phyloP scores from a whole-genome alignment of 2,113 vertebrate species.

The Pachypanchax playfairii region DNA sequence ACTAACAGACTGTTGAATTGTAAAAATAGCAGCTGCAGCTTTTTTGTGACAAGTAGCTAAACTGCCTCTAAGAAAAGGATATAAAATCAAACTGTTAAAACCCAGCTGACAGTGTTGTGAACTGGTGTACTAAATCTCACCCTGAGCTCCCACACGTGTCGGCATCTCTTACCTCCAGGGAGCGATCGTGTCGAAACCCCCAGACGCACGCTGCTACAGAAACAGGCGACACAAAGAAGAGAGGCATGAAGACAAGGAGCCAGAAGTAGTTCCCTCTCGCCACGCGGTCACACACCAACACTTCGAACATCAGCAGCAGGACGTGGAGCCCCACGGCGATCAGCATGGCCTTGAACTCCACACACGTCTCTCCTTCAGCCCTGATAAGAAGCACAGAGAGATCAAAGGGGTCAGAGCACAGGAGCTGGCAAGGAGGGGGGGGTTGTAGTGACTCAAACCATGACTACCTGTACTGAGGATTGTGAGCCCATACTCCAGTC shows the following conservation, averaged over 20 bases:
- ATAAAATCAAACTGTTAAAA: no score
- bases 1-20: no score
- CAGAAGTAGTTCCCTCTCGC: slow-evolving; percentile 90
- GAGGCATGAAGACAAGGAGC: slow-evolving; percentile 97
- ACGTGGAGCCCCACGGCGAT: slow-evolving; percentile 97
- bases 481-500: slow-evolving; percentile 96
- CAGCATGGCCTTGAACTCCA: slow-evolving; percentile 98
- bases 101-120: rapidly evolving
- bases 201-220: slow-evolving; percentile 97
- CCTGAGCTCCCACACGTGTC: no score
- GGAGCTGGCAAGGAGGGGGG: no score
- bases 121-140: no score
- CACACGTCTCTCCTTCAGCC: slow-evolving; percentile 94
- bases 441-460: no score
- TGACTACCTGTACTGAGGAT: slow-evolving; percentile 94
- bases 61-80: no score
- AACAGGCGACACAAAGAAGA: slow-evolving; percentile 97
- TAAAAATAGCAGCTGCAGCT: no score
- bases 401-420: background rate
- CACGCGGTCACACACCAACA: slow-evolving; percentile 94
- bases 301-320: slow-evolving; percentile 95
- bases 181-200: slow-evolving; percentile 97
- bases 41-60: background rate
- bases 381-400: slow-evolving; percentile 11
- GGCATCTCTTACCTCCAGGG: slow-evolving; percentile 90